These are phyloP conservation scores for Antechinus stuartii DNA, from an alignment of 2,113 vertebrate species.

Conservation along the genomic window DNA sequence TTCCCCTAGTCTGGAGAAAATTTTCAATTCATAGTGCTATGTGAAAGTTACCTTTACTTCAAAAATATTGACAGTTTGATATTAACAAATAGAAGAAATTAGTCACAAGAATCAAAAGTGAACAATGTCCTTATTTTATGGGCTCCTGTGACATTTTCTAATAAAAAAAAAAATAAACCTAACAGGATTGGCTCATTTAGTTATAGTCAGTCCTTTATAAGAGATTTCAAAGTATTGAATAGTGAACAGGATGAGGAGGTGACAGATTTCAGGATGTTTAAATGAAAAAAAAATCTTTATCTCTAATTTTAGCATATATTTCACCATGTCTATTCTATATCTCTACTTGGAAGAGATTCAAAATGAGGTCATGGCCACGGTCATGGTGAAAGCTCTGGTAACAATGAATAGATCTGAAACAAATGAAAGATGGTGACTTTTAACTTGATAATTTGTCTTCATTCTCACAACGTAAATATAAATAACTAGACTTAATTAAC, in stretches of 20 bases:
- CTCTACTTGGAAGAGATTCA: conserved; percentile 27
- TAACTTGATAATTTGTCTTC: conserved; percentile 24
- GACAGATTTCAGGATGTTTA: background rate
- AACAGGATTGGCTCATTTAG: background rate
- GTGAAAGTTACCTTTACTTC: conserved; percentile 43
- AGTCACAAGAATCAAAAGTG: conserved; percentile 20
- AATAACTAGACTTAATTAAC: conserved; percentile 46
- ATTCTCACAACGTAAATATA: conserved; percentile 36
- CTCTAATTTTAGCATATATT: conserved; percentile 5
- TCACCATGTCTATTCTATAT: conserved; percentile 24
- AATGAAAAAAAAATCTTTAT: background rate
- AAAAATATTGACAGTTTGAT: conserved; percentile 8
- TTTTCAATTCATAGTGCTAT: conserved; percentile 9
- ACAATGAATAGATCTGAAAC: background rate
- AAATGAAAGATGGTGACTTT: background rate
- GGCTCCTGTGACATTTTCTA: conserved; percentile 41
- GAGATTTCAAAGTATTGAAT: conserved; percentile 16
- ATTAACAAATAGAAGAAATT: conserved; percentile 39
- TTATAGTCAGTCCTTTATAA: conserved; percentile 24
- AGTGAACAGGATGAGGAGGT: conserved; percentile 10
- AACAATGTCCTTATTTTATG: conserved; percentile 33
- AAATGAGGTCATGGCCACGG: conserved; percentile 28
- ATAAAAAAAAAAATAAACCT: background rate
- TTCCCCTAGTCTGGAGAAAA: conserved; percentile 22
- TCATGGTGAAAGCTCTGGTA: background rate